Evolutionary conservation across 2,888 invertebrate species (phyloP).

Genomic region (Drosophila nr. fundita): DNA sequence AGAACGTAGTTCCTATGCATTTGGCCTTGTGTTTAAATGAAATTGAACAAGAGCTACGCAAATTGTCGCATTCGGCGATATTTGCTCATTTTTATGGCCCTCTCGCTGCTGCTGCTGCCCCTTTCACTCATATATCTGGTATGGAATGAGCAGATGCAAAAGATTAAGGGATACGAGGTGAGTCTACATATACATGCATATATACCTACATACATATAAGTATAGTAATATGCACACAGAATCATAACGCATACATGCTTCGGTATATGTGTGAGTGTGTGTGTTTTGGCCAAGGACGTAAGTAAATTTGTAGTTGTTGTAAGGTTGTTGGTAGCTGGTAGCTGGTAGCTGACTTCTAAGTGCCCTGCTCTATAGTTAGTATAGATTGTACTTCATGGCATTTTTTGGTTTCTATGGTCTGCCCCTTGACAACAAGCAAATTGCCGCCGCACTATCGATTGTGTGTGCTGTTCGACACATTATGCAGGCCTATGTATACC

Average conservation of each 20-base stretch:
- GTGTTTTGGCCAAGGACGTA: conserved; percentile 46
- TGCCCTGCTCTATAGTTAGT: conserved; percentile 38
- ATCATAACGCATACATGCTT: conserved; percentile 1
- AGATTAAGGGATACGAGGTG: conserved; percentile 85
- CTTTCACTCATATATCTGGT: conserved; percentile 84
- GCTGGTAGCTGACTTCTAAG: conserved; percentile 35
- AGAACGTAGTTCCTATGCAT: conserved; percentile 70
- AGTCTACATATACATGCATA: conserved; percentile 30
- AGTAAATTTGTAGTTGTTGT: conserved; percentile 27
- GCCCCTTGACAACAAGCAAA: conserved; percentile 49
- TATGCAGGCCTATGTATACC: conserved; percentile 7
- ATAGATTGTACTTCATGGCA: not conserved
- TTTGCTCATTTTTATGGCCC: conserved; percentile 84
- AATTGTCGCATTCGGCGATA: conserved; percentile 85
- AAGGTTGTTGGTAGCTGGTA: conserved; percentile 15
- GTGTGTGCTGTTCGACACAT: conserved; percentile 20
- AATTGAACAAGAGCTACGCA: conserved; percentile 82
- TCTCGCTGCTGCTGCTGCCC: conserved; percentile 84
- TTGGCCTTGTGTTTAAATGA: conserved; percentile 82
- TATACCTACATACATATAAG: conserved; percentile 8
- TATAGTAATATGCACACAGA: not conserved
- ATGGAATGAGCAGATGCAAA: conserved; percentile 85
- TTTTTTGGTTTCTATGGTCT: conserved; percentile 31
- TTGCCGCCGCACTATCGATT: conserved; percentile 56
- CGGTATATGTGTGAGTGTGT: conserved; percentile 11